Evolutionary conservation across 1,140 invertebrate genomes (phyloP).

Genomic region (Drosophila nebulosa): DNA sequence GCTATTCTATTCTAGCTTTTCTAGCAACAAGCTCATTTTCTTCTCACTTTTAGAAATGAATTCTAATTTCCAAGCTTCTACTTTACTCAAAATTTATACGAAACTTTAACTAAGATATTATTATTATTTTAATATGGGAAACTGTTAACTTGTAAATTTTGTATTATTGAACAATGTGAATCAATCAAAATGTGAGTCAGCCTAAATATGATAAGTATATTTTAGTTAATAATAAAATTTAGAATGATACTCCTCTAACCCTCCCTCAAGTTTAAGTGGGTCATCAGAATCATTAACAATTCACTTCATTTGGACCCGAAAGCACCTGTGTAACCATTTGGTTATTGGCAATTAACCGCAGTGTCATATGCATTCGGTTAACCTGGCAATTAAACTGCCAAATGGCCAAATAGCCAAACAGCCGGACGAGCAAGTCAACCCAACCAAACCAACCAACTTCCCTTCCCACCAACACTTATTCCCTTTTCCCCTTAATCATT

Average conservation of each 20-base stretch:
- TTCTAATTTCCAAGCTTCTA: no score
- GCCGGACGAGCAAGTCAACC: slow-evolving; percentile 25
- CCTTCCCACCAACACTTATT: not conserved
- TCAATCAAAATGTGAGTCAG: no score
- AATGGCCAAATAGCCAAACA: slow-evolving; percentile 11
- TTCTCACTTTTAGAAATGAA: no score
- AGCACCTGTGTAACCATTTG: not conserved
- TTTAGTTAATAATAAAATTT: not conserved
- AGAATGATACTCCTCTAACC: not conserved
- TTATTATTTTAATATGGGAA: no score
- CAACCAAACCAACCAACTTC: slow-evolving; percentile 16
- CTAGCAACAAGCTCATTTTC: no score
- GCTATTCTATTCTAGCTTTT: no score
- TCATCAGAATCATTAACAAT: not conserved
- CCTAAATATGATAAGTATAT: not conserved
- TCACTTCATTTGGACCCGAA: not conserved
- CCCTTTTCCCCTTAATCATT: not conserved
- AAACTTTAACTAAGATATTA: no score
- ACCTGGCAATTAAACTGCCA: slow-evolving; percentile 55
- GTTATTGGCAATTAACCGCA: slow-evolving; percentile 20
- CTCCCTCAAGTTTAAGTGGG: not conserved
- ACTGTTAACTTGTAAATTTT: no score
- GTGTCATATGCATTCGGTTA: slow-evolving; percentile 66
- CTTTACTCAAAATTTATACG: no score
- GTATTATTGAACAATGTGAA: no score